Base-by-base conservation (phyloP, 2,888 invertebrate genomes). In the Drosophila multiciliata region DNA sequence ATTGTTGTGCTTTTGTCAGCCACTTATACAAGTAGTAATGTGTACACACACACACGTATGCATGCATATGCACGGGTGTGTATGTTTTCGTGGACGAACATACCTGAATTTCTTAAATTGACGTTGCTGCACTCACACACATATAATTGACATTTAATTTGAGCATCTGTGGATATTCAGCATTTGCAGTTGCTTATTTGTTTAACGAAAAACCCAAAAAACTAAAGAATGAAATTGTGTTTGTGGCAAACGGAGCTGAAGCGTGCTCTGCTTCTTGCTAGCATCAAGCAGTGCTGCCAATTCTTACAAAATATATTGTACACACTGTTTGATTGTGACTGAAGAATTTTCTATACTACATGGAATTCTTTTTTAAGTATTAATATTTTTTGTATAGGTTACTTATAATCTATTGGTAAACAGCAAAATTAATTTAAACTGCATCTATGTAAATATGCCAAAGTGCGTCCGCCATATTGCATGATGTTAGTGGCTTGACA, bases 151-250 rank as follows among this genome's bases (percentile, higher is more conserved):
- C 78, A 40, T 68, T 42, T 17, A 58, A 45, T 61, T 68, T 60
- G 20, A 54, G 60, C 63, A 62, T 62, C 33, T 57, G 53, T 48
- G 32, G 45, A 23, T 69, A 35, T 63, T 60, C 61, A 48, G 53
- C 35, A 55, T 53, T 53, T 69, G 63, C 61, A 61, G 29, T 62
- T 71, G 66, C 58, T 68, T 72, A 53, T 74, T 58, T 67, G 58
- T 73, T 55, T 67, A 85, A 86, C 72, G 78, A 71, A 66, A 89
- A 85, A 85, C 88, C 83, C 88, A 85, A 85, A 89, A 85, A 85
- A 85, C 88, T 89, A 85, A 85, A 88, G 89, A 83, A 87, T 86
- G 83, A 85, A 89, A 89, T 73, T 86, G 81, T 89, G 84, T 75
- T 67, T 89, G 89, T 89, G 89, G 87, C 87, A 88, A 84, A 83